Base-by-base conservation (phyloP, 2,113 vertebrate genomes). In the Collichthys lucidus region DNA sequence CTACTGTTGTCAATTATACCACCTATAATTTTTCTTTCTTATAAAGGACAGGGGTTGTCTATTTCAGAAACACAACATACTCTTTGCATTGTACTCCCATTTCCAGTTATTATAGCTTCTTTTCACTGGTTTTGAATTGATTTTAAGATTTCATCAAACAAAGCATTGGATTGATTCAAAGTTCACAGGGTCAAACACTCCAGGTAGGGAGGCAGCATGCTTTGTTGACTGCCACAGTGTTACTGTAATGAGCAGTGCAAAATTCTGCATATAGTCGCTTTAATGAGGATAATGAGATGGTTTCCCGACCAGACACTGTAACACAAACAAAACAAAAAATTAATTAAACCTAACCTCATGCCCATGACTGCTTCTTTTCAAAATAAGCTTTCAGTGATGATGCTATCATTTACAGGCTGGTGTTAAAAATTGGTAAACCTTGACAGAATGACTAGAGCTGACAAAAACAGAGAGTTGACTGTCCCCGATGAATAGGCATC, bases 1-100 rank as follows among this genome's bases (percentile, higher is more conserved):
- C 52, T 14, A 35, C 47, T 53, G 19, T 42, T 26, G 11, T 46
- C 29, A 42, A 24, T 3, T 12, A 29, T 29, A 10, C 64, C 26
- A 68, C 49, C 4, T 70, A 11, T 24, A 55, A 42, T 42, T 55
- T 50, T 3, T 35, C 16, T 35, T 75, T 81, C 55, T 69, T 46
- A 46, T 46, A 46, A 46, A 35, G 31, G 20, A 46, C 15, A 20
- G 3, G 15, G 4, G 3, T 1, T 52, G 40, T 57, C 22, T 53
- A 12, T 52, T n/a, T 11, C 12, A 56, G 3, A 11, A 55, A 5
- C 6, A 24, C 16, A 76, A 56, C 7, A 22, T 57, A 17, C 6
- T 22, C 0, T 22, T 1, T 55, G 4, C 16, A n/a, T 3, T 49
- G 8, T 40, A 61, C 10, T 20, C 42, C 7, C 0, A 31, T 55